Evolutionary conservation across 2,797 vertebrate species (phyloP).

Genomic region (Peromyscus eremicus): DNA sequence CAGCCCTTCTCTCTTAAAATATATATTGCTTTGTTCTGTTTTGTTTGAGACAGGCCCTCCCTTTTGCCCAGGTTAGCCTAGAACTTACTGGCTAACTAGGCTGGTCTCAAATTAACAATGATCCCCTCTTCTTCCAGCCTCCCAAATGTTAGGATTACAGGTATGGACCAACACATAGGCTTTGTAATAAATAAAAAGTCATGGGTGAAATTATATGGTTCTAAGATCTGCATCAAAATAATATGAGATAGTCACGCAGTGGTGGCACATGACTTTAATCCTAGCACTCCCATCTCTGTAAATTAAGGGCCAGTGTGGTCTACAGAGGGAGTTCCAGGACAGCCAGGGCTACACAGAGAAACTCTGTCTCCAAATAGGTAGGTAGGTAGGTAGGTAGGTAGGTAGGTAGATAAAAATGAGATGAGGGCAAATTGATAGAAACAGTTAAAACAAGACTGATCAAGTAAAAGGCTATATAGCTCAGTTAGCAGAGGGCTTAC

Average conservation of each 20-base stretch:
- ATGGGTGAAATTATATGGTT: neutral
- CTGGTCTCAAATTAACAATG: neutral
- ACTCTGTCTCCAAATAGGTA: neutral
- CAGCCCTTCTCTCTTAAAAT: constrained; percentile 19
- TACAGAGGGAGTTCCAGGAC: neutral
- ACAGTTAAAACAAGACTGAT: constrained; percentile 24
- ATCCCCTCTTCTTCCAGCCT: neutral
- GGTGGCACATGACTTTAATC: neutral
- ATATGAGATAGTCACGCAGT: neutral
- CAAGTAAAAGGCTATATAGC: neutral
- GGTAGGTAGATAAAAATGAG: no score
- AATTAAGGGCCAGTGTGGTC: neutral
- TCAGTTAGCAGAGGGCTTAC: neutral
- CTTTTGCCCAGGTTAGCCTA: neutral
- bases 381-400: no score
- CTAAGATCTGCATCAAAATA: constrained; percentile 22
- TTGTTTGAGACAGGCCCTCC: neutral
- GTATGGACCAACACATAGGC: neutral
- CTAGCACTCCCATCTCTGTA: neutral
- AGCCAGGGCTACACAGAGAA: neutral
- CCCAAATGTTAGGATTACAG: neutral
- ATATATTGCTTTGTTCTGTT: neutral
- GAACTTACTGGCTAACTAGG: neutral
- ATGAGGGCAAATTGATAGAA: neutral
- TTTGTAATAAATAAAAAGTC: constrained; percentile 23